Evolutionary conservation across 1,140 invertebrate genomes (phyloP).

Genomic region (Lasaia peninsularis): DNA sequence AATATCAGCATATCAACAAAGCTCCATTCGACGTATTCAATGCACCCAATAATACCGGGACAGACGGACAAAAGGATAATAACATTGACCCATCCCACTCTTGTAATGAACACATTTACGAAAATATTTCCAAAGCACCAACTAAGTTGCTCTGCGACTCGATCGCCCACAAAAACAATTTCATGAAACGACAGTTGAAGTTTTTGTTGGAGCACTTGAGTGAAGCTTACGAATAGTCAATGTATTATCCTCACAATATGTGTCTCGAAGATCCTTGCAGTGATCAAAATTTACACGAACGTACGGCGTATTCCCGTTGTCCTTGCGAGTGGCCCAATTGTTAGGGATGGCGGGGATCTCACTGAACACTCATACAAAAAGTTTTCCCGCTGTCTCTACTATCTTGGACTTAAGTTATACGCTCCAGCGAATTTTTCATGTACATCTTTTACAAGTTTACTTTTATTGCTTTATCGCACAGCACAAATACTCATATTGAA

Average conservation of each 20-base stretch:
- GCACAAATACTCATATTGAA: too few relatives aligned
- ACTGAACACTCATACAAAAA: too few relatives aligned
- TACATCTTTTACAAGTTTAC: too few relatives aligned
- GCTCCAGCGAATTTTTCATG: too few relatives aligned
- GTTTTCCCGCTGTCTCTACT: too few relatives aligned
- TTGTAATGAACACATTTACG: slow-evolving; percentile 42
- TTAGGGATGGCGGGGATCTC: background rate
- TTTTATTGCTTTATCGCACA: too few relatives aligned
- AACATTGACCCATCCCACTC: slow-evolving; percentile 51
- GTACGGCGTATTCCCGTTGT: slow-evolving; percentile 18
- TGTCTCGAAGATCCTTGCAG: slow-evolving; percentile 76
- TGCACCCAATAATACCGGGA: slow-evolving; percentile 49
- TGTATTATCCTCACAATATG: slow-evolving; percentile 68
- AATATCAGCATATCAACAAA: slow-evolving; percentile 81
- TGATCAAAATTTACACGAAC: slow-evolving; percentile 70
- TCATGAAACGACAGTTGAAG: slow-evolving; percentile 75
- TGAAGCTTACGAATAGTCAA: slow-evolving; percentile 79
- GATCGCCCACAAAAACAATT: slow-evolving; percentile 69
- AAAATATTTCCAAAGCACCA: slow-evolving; percentile 69
- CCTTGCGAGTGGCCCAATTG: background rate
- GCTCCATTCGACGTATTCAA: slow-evolving; percentile 74
- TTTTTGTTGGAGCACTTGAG: slow-evolving; percentile 79
- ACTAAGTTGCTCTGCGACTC: slow-evolving; percentile 68
- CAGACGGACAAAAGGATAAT: slow-evolving; percentile 49
- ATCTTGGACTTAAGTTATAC: too few relatives aligned